Percentiles rank a stretch among this genome's conserved stretches.
Conservation (phyloP, 2,888 invertebrate species). For the Caenorhabditis sp. region DNA sequence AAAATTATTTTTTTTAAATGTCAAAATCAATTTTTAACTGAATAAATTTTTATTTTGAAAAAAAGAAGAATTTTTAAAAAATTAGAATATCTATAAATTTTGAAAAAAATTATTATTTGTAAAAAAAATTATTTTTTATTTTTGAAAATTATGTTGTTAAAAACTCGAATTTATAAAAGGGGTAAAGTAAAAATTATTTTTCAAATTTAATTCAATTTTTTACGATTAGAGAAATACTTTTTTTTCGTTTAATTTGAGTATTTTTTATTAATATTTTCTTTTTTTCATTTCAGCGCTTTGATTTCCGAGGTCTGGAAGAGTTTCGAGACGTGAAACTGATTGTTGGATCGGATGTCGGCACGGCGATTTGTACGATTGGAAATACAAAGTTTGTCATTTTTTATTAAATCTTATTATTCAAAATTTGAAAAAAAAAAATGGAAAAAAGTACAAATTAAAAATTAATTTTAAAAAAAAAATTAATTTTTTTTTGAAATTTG, state of each 20-base stretch:
- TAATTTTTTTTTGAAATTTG: too few species aligned
- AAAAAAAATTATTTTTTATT: neutral
- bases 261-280: neutral
- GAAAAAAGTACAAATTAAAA: too few species aligned
- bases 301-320: slow-evolving; percentile 68
- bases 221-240: too few species aligned
- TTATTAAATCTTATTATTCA: too few species aligned
- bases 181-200: neutral
- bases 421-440: neutral
- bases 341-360: slow-evolving; percentile 70
- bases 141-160: slow-evolving; percentile 5
- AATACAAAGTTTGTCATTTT: slow-evolving; percentile 67
- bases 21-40: neutral
- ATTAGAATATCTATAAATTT: neutral
- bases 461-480: too few species aligned
- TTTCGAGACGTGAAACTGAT: slow-evolving; percentile 71
- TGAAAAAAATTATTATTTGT: neutral
- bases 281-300: slow-evolving; percentile 62
- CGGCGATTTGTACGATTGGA: slow-evolving; percentile 74
- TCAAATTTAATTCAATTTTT: too few species aligned
- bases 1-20: neutral
- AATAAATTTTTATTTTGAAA: neutral
- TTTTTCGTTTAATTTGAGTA: too few species aligned
- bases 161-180: neutral
- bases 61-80: neutral